Evolutionary conservation across 1,140 invertebrate genomes (phyloP), one percentile per base, ranked within the genome.

Genomic region (Pomacea maculata): DNA sequence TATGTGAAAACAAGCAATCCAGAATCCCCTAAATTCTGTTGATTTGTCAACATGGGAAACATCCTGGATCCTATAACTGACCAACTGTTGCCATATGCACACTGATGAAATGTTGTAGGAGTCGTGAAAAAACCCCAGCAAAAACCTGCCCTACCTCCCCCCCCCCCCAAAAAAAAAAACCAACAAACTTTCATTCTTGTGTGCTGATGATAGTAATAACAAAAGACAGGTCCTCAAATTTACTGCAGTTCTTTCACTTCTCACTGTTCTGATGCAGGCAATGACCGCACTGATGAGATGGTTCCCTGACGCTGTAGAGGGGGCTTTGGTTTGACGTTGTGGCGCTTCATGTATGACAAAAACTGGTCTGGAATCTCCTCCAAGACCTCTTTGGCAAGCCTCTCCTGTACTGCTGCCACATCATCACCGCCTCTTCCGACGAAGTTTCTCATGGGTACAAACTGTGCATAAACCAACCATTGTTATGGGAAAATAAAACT

Each of bases 351-450:
- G 85, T 92, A 94, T 0, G 92, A 92, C 54, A 94, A 87, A 77
- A 95, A 92, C 86, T 94, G 94, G 52, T 92, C 91, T 0, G 94
- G 94, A 55, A 94, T 92, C 89, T 94, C 94, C 17, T 93, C 93
- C 63, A 94, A 83, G 0, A 94, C 93, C 86, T 94, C 93, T 85
- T 93, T 92, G 6, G 94, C 94, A 73, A 94, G 87, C 74, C 89
- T 83, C 4, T 90, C 88, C 82, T 91, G 86, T 25, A 88, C 73
- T 7, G 83, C 64, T 6, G 84, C 83, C 19, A 86, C 72, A 72
- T 87, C 86, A 14, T 87, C 85, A 17, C 85, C 85, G 79, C 82
- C 79, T 75, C 86, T 78, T 55, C 85, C 81, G 77, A 85, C 72
- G 82, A 93, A 93, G 68, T 93, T 89, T 55, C 90, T 88, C 86